A percentile compares a stretch with the other conserved stretches of the same genome.
phyloP scores from a whole-genome alignment of 2,113 vertebrate genomes.

The Ptyas mucosa region DNA sequence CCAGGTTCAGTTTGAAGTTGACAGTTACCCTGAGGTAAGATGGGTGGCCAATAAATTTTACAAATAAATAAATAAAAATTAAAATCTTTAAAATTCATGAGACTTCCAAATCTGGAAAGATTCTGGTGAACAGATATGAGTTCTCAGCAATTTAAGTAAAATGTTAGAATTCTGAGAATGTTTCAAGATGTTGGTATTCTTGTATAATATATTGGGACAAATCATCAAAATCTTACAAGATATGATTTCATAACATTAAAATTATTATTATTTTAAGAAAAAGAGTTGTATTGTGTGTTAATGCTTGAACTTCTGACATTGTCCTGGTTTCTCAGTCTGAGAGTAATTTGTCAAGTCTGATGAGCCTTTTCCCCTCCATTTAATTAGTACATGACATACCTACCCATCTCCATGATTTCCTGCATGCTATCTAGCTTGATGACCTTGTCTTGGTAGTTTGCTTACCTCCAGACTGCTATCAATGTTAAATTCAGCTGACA shows the following conservation, averaged over 20 bases:
- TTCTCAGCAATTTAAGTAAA: background rate
- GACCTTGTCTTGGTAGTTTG: background rate
- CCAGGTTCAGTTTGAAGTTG: no score
- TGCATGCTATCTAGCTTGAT: background rate
- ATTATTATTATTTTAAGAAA: background rate
- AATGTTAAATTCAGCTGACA: constrained; percentile 16
- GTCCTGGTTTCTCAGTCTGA: background rate
- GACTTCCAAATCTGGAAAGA: background rate
- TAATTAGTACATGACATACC: background rate
- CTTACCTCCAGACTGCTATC: background rate
- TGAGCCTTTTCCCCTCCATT: background rate
- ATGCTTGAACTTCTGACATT: background rate
- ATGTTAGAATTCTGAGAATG: background rate
- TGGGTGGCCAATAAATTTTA: background rate
- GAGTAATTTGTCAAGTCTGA: background rate
- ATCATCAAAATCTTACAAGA: background rate
- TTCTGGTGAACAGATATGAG: background rate
- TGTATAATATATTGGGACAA: background rate
- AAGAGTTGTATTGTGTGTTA: background rate
- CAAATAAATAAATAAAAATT: background rate
- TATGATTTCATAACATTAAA: background rate
- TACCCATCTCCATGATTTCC: background rate
- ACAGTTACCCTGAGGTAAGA: background rate
- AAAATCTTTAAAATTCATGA: background rate
- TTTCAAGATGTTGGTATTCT: background rate